Percentiles rank a stretch among this genome's conserved stretches.
phyloP scores from a whole-genome alignment of 2,797 vertebrate genomes.

The Diglossa cyanea region DNA sequence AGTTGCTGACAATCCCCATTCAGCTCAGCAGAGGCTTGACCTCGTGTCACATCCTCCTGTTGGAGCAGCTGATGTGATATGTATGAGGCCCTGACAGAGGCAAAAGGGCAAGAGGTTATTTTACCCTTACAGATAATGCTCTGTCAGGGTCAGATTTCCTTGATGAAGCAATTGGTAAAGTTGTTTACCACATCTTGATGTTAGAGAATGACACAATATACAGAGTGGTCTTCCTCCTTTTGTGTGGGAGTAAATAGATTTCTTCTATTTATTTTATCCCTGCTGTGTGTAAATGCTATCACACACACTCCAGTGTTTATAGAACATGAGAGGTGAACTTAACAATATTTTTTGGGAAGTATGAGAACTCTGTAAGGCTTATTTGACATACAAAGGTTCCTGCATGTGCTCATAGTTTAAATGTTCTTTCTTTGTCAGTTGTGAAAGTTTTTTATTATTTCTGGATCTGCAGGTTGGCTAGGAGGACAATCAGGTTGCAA shows the following conservation, averaged over 20 bases:
- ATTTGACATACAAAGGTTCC: background rate
- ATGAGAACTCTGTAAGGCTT: background rate
- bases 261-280: background rate
- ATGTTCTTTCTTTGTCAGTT: background rate
- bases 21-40: background rate
- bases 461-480: background rate
- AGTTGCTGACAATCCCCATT: background rate
- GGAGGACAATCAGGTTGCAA: background rate
- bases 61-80: background rate
- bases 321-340: background rate
- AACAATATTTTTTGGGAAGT: background rate
- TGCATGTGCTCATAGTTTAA: background rate
- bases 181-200: background rate
- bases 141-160: background rate
- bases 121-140: background rate
- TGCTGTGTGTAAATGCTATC: background rate
- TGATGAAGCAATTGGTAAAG: background rate
- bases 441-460: background rate
- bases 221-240: background rate
- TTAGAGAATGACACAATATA: background rate
- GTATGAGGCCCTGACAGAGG: background rate
- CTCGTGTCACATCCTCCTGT: background rate
- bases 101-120: background rate
- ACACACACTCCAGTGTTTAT: background rate
- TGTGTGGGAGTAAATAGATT: background rate